Evolutionary conservation across 2,113 vertebrate genomes (phyloP), one percentile per base, ranked within the genome.

Genomic region (Albula glossodonta): DNA sequence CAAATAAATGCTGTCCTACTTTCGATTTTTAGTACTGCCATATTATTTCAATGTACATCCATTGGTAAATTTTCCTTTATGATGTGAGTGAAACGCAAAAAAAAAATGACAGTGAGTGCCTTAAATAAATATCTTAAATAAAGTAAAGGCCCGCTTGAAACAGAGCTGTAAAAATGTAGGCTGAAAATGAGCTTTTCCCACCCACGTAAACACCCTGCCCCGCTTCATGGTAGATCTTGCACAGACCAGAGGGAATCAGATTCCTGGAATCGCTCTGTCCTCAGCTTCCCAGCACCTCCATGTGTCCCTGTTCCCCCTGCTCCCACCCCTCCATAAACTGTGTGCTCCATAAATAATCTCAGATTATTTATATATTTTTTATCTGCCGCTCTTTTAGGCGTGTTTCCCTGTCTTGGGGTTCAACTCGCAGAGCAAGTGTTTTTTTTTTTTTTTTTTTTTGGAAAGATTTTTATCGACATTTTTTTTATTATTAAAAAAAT

Each of bases 291-390:
- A 88, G 87, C 84, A 88, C 56, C 25, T 84, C 85, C 87, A 25
- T 89, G 82, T 91, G 53, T 87, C 88, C 85, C 89, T 88, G 31
- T 89, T 57, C 74, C 5, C 82, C 78, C 85, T 52, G 50, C 82
- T 83, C 66, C 83, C 84, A 86, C 82, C 78, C 49, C n/a, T 87
- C 66, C 88, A 83, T 89, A 86, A 85, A 48, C 89, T 86, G 86
- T 88, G 81, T 83, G 84, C 80, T 80, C 87, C 89, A 92, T 92
- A 94, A 93, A 94, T 93, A 92, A 94, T 92, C 91, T n/a, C 25
- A 87, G 78, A 80, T 83, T 87, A 82, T 84, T 57, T 93, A 91
- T 93, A 78, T 79, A 87, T 85, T 78, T 90, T 89, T 49, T 83
- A 51, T 70, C 60, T 90, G 87, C 83, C 70, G 25, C 83, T 83